Evolutionary conservation across 2,888 invertebrate genomes (phyloP).

Genomic region (Camponotus fellah): DNA sequence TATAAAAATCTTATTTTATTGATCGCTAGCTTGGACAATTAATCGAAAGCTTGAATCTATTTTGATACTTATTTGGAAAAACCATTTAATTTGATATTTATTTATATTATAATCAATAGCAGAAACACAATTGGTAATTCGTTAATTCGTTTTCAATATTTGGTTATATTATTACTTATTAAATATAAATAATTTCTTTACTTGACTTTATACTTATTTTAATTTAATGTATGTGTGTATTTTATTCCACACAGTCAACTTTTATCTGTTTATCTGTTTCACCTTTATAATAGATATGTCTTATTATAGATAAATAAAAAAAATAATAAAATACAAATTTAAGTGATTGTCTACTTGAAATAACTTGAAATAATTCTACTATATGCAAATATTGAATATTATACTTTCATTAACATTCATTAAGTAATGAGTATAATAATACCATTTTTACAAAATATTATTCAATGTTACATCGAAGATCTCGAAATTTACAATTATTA

Average conservation of each 20-base stretch:
- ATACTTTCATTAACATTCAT: not conserved
- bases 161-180: not conserved
- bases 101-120: too few relatives aligned
- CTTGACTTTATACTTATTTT: not conserved
- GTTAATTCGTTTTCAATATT: not conserved
- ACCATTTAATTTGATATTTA: too few relatives aligned
- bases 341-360: not conserved
- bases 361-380: not conserved
- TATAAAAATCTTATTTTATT: not conserved
- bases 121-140: not conserved
- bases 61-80: not conserved
- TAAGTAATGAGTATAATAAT: not conserved
- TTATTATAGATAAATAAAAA: not conserved
- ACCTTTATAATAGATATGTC: not conserved
- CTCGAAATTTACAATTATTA: conserved; percentile 3
- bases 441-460: not conserved
- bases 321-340: not conserved
- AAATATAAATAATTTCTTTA: not conserved
- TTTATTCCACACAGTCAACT: not conserved
- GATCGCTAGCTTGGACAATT: too few relatives aligned
- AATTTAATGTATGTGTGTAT: not conserved
- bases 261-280: not conserved
- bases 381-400: not conserved
- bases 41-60: not conserved
- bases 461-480: not conserved